phyloP scores from a whole-genome alignment of 2,888 invertebrate genomes.

The Pomacea canaliculata region DNA sequence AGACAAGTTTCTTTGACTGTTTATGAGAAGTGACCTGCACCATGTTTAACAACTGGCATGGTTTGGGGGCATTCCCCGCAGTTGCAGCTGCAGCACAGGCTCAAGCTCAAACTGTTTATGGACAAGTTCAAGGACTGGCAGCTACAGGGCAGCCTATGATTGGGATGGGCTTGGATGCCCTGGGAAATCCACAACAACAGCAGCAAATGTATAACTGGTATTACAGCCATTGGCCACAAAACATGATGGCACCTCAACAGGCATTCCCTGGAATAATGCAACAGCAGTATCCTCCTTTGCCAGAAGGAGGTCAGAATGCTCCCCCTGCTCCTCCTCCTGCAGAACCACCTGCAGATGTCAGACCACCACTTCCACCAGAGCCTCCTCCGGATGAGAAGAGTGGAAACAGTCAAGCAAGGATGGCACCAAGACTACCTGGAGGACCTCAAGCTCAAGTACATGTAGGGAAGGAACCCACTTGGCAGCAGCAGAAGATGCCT shows the following conservation, averaged over 20 bases:
- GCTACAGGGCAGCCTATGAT: neutral
- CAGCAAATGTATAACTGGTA: constrained; percentile 41
- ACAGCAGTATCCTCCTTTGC: constrained; percentile 32
- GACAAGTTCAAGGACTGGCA: constrained; percentile 6
- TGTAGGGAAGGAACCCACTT: neutral
- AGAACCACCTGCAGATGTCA: constrained; percentile 55
- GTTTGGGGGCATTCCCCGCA: constrained; percentile 2
- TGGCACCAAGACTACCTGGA: neutral
- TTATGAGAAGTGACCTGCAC: too few species aligned
- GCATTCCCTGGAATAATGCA: constrained; percentile 28
- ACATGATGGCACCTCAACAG: constrained; percentile 14
- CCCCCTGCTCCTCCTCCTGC: constrained; percentile 50
- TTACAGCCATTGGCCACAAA: constrained; percentile 32
- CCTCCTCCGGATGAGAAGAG: constrained; percentile 52
- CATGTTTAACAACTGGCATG: constrained; percentile 20
- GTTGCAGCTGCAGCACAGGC: neutral
- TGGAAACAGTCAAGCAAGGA: too few species aligned
- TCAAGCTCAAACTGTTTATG: constrained; percentile 1
- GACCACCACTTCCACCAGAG: constrained; percentile 63
- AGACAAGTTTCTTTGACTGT: too few species aligned
- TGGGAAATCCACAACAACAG: constrained; percentile 4
- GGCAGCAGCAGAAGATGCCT: constrained; percentile 20
- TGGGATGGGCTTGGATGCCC: too few species aligned
- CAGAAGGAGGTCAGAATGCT: constrained; percentile 25
- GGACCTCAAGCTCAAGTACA: neutral